Conservation (phyloP, 2,797 vertebrate species). For the Mycteria americana region DNA sequence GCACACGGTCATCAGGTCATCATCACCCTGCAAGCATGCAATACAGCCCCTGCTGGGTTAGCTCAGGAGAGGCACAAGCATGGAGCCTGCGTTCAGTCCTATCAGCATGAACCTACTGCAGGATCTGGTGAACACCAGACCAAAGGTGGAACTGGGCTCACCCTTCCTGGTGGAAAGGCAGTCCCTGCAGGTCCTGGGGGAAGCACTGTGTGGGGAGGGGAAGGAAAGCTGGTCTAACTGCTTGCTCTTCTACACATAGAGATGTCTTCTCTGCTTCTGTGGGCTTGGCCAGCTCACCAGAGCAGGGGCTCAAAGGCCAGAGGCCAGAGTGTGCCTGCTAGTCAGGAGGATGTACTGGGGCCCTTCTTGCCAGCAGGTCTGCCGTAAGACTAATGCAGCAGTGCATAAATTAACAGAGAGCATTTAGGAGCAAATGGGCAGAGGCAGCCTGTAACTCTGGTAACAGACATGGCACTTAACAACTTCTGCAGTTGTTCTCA, state of each 20-base stretch:
- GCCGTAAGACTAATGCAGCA: background rate
- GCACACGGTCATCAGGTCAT: slow-evolving; percentile 88
- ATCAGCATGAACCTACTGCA: background rate
- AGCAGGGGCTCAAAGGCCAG: background rate
- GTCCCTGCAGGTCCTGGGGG: background rate
- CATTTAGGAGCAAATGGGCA: background rate
- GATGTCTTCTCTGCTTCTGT: background rate
- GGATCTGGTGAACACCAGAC: background rate
- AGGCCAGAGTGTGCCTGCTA: background rate
- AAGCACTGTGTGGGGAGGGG: background rate
- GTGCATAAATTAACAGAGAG: background rate
- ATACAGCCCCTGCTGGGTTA: background rate
- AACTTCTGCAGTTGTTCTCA: background rate
- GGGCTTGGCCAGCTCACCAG: background rate
- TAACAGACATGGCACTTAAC: background rate
- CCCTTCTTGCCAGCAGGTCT: background rate
- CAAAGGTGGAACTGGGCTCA: background rate
- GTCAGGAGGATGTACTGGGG: background rate
- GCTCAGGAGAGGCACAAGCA: background rate
- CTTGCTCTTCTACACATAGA: background rate
- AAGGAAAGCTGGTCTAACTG: background rate
- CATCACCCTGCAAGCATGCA: slow-evolving; percentile 80
- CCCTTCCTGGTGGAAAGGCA: background rate
- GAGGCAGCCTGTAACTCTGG: background rate
- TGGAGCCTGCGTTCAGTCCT: background rate